phyloP scores from a whole-genome alignment of 2,113 vertebrate genomes.

The Ptychochromis oligacanthus region DNA sequence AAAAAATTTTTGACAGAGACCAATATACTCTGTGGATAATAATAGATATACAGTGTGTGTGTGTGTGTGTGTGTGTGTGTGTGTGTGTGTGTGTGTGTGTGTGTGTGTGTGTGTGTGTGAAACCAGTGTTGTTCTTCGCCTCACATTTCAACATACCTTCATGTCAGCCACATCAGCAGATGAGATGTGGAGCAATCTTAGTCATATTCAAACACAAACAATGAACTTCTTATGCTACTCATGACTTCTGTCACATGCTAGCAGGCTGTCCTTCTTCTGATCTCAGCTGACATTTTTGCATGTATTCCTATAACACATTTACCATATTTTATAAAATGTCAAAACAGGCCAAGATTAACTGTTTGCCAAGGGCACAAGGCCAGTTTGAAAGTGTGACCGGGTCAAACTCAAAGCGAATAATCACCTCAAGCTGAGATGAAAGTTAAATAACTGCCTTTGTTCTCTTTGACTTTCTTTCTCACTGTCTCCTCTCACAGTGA shows the following conservation, averaged over 20 bases:
- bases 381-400: constrained; percentile 41
- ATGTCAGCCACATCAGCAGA: constrained; percentile 14
- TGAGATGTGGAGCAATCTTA: background rate
- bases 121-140: constrained; percentile 28
- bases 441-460: constrained; percentile 65
- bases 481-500: constrained; percentile 40
- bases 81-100: constrained; percentile 3
- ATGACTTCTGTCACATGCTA: constrained; percentile 36
- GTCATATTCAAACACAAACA: constrained; percentile 11
- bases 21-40: too few species aligned
- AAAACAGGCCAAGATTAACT: constrained; percentile 18
- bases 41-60: too few species aligned
- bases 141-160: constrained; percentile 31
- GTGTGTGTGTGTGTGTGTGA: constrained; percentile 17
- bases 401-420: constrained; percentile 63
- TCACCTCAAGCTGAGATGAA: constrained; percentile 66
- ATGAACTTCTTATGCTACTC: constrained; percentile 26
- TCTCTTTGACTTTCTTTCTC: constrained; percentile 56
- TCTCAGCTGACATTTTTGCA: background rate
- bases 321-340: constrained; percentile 3
- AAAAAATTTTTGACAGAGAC: too few species aligned
- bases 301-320: background rate
- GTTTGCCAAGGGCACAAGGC: constrained; percentile 25
- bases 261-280: constrained; percentile 8
- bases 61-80: constrained; percentile 7